Evolutionary conservation across 2,797 vertebrate genomes (phyloP).

Genomic region (Eutrigla gurnardus): DNA sequence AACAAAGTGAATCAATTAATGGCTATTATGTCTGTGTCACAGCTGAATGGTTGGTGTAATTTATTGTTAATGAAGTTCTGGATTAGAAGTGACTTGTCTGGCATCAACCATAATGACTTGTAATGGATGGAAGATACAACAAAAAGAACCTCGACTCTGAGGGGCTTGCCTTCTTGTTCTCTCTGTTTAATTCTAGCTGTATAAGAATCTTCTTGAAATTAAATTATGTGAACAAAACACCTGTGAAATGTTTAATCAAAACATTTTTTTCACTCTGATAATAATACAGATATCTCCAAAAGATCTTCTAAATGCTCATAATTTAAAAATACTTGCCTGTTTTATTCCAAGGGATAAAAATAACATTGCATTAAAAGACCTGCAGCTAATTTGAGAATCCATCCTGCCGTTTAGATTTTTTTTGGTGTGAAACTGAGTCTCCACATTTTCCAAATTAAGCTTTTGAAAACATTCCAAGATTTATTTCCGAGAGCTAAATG

Average conservation of each 20-base stretch:
- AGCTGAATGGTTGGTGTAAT: constrained; percentile 22
- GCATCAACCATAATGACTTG: constrained; percentile 13
- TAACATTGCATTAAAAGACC: background rate
- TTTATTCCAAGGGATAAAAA: background rate
- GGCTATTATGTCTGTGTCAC: constrained; percentile 32
- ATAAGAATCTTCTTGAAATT: background rate
- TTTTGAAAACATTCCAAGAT: background rate
- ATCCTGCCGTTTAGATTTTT: background rate
- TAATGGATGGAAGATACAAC: constrained; percentile 4
- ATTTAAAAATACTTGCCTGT: background rate
- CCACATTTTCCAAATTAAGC: background rate
- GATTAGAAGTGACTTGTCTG: constrained; percentile 35
- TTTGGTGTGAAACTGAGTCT: background rate
- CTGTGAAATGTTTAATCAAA: background rate
- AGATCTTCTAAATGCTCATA: background rate
- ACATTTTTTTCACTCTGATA: background rate
- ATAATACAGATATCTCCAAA: too few relatives aligned
- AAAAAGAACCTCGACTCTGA: background rate
- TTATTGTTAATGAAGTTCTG: constrained; percentile 40
- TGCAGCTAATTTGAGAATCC: background rate
- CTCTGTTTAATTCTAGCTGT: background rate
- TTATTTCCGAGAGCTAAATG: constrained; percentile 4
- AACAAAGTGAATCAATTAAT: constrained; percentile 30
- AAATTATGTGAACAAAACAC: background rate
- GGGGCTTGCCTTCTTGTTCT: background rate